Conservation (phyloP, 2,888 invertebrate genomes). For the Acronicta psi region DNA sequence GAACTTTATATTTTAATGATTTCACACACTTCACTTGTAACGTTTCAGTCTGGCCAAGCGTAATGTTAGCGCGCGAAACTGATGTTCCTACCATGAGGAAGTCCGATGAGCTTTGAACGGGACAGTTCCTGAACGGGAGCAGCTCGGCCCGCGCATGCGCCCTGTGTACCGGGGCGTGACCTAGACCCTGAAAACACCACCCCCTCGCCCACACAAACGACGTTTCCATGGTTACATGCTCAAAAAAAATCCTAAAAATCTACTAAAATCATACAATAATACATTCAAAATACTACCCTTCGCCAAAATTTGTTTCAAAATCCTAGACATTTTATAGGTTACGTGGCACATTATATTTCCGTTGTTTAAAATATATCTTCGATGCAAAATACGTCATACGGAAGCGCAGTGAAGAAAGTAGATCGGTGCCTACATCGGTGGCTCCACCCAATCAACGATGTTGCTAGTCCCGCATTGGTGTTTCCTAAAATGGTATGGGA, state of each 20-base stretch:
- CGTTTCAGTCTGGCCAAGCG: constrained; percentile 10
- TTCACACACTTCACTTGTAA: constrained; percentile 39
- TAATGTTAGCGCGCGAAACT: constrained; percentile 37
- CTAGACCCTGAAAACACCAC: constrained; percentile 88
- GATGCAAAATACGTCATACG: constrained; percentile 62
- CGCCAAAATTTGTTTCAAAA: background rate
- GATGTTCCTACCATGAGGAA: constrained; percentile 67
- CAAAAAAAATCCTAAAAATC: constrained; percentile 63
- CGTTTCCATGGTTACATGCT: constrained; percentile 76
- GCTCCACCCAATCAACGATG: constrained; percentile 78
- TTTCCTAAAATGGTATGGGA: constrained; percentile 72
- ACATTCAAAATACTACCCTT: background rate
- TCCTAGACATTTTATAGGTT: background rate
- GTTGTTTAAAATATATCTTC: constrained; percentile 1
- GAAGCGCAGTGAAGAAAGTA: constrained; percentile 67
- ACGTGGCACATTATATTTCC: constrained; percentile 2
- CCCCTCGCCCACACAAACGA: constrained; percentile 81
- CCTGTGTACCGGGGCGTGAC: constrained; percentile 82
- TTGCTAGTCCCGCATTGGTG: constrained; percentile 77
- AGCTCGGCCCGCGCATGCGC: constrained; percentile 79
- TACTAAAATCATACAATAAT: constrained; percentile 36
- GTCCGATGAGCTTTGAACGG: constrained; percentile 73
- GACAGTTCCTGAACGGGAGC: constrained; percentile 68
- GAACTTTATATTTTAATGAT: constrained; percentile 8
- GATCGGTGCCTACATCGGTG: constrained; percentile 66